Base-by-base conservation (phyloP, 2,888 invertebrate species). In the Arrhopalites spinosus region DNA sequence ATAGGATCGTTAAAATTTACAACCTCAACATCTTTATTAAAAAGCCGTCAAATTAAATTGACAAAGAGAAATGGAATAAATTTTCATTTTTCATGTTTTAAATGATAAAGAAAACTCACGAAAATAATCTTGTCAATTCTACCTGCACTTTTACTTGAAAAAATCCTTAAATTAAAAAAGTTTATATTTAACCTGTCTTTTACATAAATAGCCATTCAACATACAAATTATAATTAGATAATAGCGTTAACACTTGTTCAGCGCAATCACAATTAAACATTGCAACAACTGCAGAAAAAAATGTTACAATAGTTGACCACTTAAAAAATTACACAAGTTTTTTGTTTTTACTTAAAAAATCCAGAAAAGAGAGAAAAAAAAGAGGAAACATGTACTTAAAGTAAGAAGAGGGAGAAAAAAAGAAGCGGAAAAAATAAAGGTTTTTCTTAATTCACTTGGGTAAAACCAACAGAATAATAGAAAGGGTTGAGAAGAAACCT, bases 401-500 rank as follows among this genome's bases (percentile, higher is more conserved):
- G 29, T 2, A 8, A 1, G 7, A 61, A 8, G 59, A n/a, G 27
- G 17, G n/a, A 23, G 17, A 30, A 50, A 50, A 50, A n/a, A 50
- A 50, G n/a, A 2, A n/a, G 50, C 56, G 36, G 36, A 36, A 11
- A 36, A 3, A 7, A 11, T 36, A 36, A 36, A 36, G 11, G 36
- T 11, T 36, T 11, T 3, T 36, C 53, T 20, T 53, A 59, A 59
- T 53, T 71, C 61, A 71, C 59, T 29, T 36, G 36, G 64, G 67
- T 61, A 78, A 78, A 78, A 76, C 76, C 76, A 78, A 78, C 76
- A 78, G 67, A 45, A 56, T 68, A 71, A 78, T 74, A 69, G 63
- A 67, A 76, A 61, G 72, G 76, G 76, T 47, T 69, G 76, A 74
- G 50, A 20, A 36, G 53, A 59, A 74, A 76, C 76, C 79, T 78